Percentiles rank a stretch among this genome's conserved stretches.
These are phyloP conservation scores for Hipposideros larvatus DNA, from an alignment of 2,797 vertebrate species.

Conservation along the genomic window DNA sequence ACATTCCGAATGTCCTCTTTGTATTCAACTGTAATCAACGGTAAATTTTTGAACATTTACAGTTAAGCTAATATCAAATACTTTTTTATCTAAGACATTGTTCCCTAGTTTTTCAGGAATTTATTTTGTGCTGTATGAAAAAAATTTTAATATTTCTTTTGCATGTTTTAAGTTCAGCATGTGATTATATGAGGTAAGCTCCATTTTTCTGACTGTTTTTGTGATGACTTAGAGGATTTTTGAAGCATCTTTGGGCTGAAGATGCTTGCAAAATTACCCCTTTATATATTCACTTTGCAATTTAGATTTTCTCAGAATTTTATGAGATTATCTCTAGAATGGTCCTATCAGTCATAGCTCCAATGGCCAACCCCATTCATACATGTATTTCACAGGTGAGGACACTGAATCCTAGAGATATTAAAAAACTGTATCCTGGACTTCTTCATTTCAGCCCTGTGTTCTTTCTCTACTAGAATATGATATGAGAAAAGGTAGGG, in stretches of 20 bases:
- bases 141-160: background rate
- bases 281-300: background rate
- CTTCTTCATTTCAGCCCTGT: background rate
- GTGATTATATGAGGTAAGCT: slow-evolving; percentile 30
- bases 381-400: background rate
- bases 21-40: background rate
- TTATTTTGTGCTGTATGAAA: slow-evolving; percentile 24
- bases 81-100: background rate
- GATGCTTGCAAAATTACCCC: background rate
- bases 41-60: slow-evolving; percentile 49
- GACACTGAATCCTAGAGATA: background rate
- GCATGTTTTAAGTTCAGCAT: slow-evolving; percentile 17
- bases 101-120: background rate
- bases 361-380: background rate
- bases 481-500: background rate
- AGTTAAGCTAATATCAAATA: slow-evolving; percentile 21
- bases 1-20: background rate
- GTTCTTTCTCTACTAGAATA: background rate
- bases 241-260: slow-evolving; percentile 20
- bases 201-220: slow-evolving; percentile 11
- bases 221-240: slow-evolving; percentile 25
- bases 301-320: slow-evolving; percentile 53
- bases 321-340: background rate
- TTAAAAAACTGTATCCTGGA: background rate
- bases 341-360: background rate